Conservation (phyloP, 2,113 vertebrate species). For the Trichechus manatus region DNA sequence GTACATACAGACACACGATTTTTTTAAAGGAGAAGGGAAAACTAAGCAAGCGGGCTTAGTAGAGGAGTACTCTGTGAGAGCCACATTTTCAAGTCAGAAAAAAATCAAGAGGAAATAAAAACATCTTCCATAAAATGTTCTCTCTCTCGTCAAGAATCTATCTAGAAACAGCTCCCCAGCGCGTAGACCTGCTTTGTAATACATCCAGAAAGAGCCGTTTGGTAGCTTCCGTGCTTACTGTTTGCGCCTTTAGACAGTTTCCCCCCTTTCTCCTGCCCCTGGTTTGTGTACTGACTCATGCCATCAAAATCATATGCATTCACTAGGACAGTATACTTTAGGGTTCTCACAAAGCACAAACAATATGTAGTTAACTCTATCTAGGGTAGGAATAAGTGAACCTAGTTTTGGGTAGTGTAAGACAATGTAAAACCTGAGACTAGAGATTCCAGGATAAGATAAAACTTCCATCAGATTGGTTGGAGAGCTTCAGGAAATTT, state of each 20-base stretch:
- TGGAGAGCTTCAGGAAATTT: slow-evolving; percentile 4
- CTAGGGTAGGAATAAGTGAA: neutral
- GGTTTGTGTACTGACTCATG: neutral
- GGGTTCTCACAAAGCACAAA: neutral
- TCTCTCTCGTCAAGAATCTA: neutral
- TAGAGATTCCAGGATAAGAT: neutral
- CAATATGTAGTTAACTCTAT: neutral
- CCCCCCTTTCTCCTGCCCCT: neutral
- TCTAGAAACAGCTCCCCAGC: neutral
- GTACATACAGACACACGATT: neutral
- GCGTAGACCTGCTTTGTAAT: neutral
- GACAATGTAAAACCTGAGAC: neutral
- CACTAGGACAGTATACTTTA: neutral
- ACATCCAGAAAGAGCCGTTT: neutral
- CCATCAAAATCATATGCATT: neutral
- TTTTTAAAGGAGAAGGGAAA: neutral
- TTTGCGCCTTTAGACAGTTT: neutral
- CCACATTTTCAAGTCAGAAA: slow-evolving; percentile 26
- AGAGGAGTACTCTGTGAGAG: neutral
- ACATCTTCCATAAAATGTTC: neutral
- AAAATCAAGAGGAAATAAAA: neutral
- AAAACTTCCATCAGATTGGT: neutral
- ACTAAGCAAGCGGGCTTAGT: neutral
- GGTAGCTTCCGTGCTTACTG: neutral
- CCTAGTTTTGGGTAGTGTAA: neutral